Evolutionary conservation across 2,888 invertebrate species (phyloP).

Genomic region (Dynastes hyllus): DNA sequence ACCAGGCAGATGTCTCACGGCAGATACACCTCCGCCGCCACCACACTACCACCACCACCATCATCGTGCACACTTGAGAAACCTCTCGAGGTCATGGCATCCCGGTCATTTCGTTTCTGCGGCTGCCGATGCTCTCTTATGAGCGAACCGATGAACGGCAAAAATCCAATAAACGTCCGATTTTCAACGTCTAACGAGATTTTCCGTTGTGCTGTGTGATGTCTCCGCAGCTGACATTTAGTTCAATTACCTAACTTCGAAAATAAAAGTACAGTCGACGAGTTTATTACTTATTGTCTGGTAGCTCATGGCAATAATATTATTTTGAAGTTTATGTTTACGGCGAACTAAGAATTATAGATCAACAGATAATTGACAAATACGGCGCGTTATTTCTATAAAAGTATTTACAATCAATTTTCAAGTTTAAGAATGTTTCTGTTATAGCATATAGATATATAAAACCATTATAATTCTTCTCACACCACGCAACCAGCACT

Average conservation of each 20-base stretch:
- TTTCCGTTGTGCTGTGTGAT: constrained; percentile 18
- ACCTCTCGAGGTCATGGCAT: constrained; percentile 43
- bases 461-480: no score
- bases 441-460: no score
- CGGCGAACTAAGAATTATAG: no score
- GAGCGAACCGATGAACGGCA: constrained; percentile 34
- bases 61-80: constrained; percentile 19
- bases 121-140: constrained; percentile 35
- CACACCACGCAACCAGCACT: no score
- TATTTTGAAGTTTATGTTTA: no score
- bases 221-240: constrained; percentile 24
- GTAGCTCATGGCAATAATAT: no score
- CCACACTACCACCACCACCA: constrained; percentile 9
- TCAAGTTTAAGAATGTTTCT: no score
- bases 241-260: constrained; percentile 23
- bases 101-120: constrained; percentile 39
- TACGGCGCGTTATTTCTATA: no score
- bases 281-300: constrained; percentile 3
- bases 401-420: no score
- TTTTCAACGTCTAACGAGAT: constrained; percentile 45
- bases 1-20: constrained; percentile 60
- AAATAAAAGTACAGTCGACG: constrained; percentile 27
- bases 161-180: constrained; percentile 51
- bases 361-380: no score
- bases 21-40: constrained; percentile 41